Conservation (phyloP, 1,140 invertebrate genomes). For the Drosophila obscura region DNA sequence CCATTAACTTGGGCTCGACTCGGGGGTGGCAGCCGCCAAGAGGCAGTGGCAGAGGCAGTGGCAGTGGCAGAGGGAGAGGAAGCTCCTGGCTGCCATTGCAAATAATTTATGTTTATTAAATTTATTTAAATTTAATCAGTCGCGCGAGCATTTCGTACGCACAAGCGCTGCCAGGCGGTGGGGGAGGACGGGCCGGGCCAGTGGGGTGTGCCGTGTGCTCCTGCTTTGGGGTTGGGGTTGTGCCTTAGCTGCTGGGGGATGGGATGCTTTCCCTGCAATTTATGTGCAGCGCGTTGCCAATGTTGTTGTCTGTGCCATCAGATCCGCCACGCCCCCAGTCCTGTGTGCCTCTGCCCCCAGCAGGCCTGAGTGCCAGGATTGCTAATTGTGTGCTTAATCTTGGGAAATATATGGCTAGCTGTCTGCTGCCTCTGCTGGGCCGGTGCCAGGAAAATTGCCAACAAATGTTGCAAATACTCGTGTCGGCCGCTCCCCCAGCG, state of each 20-base stretch:
- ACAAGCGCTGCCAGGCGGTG: not conserved
- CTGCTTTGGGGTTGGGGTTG: constrained; percentile 29
- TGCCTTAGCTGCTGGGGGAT: not conserved
- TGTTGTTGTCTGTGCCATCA: constrained; percentile 54
- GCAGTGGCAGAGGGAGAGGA: not conserved
- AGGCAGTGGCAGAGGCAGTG: not conserved
- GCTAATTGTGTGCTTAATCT: constrained; percentile 82
- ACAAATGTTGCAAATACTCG: constrained; percentile 69
- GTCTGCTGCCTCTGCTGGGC: constrained; percentile 1
- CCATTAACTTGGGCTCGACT: constrained; percentile 64
- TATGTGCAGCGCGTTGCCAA: constrained; percentile 77
- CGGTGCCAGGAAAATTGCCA: constrained; percentile 23
- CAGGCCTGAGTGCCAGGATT: constrained; percentile 47
- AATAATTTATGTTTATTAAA: constrained; percentile 84
- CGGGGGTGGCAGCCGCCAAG: constrained; percentile 38
- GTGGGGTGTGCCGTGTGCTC: not conserved
- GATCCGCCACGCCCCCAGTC: constrained; percentile 52
- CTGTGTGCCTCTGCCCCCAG: not conserved
- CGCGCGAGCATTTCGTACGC: constrained; percentile 40
- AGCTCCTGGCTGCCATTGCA: constrained; percentile 58
- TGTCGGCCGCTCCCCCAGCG: not conserved
- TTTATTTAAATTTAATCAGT: constrained; percentile 83
- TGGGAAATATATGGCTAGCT: constrained; percentile 66
- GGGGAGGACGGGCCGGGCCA: constrained; percentile 12
- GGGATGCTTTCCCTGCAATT: constrained; percentile 75